These are phyloP conservation scores for Lethrus apterus DNA, from an alignment of 1,140 invertebrate species.

Conservation along the genomic window DNA sequence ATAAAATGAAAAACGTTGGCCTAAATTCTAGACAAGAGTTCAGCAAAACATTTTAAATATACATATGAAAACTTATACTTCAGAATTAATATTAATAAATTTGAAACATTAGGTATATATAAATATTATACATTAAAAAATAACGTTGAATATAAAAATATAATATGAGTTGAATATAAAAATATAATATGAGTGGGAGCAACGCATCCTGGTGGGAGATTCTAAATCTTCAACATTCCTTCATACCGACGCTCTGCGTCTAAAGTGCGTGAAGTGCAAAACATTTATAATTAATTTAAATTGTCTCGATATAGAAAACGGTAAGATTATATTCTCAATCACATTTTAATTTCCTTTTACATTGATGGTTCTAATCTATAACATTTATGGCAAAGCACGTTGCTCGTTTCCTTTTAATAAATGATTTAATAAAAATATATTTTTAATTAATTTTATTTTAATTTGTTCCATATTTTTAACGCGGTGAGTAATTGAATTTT, in stretches of 20 bases:
- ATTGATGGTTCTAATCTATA: background rate
- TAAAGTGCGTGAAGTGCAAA: conserved; percentile 12
- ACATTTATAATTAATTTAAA: conserved; percentile 12
- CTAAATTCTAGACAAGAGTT: too few relatives aligned
- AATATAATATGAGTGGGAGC: conserved; percentile 26
- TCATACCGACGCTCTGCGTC: conserved; percentile 5
- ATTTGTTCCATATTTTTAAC: background rate
- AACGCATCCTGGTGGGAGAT: conserved; percentile 22
- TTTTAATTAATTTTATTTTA: background rate
- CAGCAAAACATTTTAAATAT: too few relatives aligned
- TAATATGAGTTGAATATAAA: conserved; percentile 19
- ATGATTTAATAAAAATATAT: conserved; percentile 1
- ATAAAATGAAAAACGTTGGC: too few relatives aligned
- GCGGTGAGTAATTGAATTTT: too few relatives aligned
- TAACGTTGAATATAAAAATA: too few relatives aligned
- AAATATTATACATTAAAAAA: too few relatives aligned
- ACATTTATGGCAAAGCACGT: too few relatives aligned
- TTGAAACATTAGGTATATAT: too few relatives aligned
- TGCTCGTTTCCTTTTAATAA: too few relatives aligned
- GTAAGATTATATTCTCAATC: background rate
- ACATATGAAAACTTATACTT: too few relatives aligned
- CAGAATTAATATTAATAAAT: too few relatives aligned
- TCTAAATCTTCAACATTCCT: conserved; percentile 3
- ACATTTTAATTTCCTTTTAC: background rate
- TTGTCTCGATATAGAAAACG: conserved; percentile 1